These are phyloP conservation scores for Philonicus albiceps DNA, from an alignment of 2,888 invertebrate genomes.

Conservation along the genomic window DNA sequence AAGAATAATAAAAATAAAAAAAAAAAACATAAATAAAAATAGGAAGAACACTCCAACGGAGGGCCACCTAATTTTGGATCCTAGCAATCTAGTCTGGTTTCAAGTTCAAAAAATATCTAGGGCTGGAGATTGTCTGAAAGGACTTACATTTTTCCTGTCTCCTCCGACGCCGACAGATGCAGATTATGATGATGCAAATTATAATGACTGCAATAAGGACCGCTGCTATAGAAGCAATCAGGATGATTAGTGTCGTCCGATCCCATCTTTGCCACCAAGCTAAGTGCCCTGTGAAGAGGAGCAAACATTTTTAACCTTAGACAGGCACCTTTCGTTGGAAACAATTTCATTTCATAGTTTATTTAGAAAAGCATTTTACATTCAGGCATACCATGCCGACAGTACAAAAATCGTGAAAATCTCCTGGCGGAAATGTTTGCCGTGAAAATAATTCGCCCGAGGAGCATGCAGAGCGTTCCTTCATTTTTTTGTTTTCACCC, in stretches of 20 bases:
- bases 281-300: slow-evolving; percentile 69
- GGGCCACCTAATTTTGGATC: neutral
- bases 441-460: neutral
- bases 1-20: no score
- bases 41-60: neutral
- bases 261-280: slow-evolving; percentile 83
- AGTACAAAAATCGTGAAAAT: neutral
- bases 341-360: neutral
- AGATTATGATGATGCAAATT: slow-evolving; percentile 84
- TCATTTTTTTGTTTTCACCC: no score
- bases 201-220: slow-evolving; percentile 77
- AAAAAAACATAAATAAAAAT: neutral
- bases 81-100: neutral
- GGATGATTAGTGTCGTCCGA: slow-evolving; percentile 79
- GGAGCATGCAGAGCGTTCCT: neutral
- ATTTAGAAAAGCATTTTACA: neutral
- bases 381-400: neutral
- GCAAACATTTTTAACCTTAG: neutral
- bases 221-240: slow-evolving; percentile 74
- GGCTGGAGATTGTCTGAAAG: neutral
- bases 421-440: neutral
- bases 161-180: slow-evolving; percentile 81
- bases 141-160: slow-evolving; percentile 67
- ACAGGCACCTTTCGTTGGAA: neutral
- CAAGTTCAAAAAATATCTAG: neutral